Evolutionary conservation across 2,888 invertebrate genomes (phyloP).

Genomic region (Drosophila longiperda): DNA sequence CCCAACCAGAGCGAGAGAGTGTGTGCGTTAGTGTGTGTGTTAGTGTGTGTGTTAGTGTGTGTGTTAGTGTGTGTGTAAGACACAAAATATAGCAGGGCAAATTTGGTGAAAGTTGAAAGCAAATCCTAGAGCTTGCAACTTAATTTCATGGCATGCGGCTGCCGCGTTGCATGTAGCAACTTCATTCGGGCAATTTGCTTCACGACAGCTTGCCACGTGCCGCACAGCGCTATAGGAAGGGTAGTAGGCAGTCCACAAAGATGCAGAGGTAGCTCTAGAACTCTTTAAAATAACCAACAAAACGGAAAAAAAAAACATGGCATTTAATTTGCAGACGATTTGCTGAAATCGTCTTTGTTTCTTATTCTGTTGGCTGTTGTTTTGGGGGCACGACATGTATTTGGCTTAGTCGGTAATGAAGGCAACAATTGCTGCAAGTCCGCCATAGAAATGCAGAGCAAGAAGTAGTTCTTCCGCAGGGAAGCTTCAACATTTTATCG

Average conservation of each 20-base stretch:
- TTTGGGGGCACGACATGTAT: slow-evolving; percentile 26
- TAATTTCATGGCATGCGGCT: slow-evolving; percentile 75
- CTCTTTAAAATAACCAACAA: slow-evolving; percentile 51
- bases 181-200: slow-evolving; percentile 77
- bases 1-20: slow-evolving; percentile 7
- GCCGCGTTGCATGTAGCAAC: slow-evolving; percentile 65
- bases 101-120: slow-evolving; percentile 76
- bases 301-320: slow-evolving; percentile 67
- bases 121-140: slow-evolving; percentile 78
- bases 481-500: slow-evolving; percentile 59
- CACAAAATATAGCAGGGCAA: slow-evolving; percentile 48
- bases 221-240: slow-evolving; percentile 8
- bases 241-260: neutral
- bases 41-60: slow-evolving; percentile 7
- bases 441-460: slow-evolving; percentile 63
- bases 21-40: slow-evolving; percentile 17
- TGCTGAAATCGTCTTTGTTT: slow-evolving; percentile 56
- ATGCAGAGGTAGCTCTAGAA: slow-evolving; percentile 26
- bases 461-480: slow-evolving; percentile 13
- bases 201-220: slow-evolving; percentile 71
- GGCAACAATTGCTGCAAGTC: slow-evolving; percentile 68
- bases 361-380: slow-evolving; percentile 9
- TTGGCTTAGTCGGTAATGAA: slow-evolving; percentile 65
- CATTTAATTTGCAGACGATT: slow-evolving; percentile 77
- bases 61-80: slow-evolving; percentile 17